Base-by-base conservation (phyloP, 2,113 vertebrate genomes). In the mouse (Mus musculus) region DNA sequence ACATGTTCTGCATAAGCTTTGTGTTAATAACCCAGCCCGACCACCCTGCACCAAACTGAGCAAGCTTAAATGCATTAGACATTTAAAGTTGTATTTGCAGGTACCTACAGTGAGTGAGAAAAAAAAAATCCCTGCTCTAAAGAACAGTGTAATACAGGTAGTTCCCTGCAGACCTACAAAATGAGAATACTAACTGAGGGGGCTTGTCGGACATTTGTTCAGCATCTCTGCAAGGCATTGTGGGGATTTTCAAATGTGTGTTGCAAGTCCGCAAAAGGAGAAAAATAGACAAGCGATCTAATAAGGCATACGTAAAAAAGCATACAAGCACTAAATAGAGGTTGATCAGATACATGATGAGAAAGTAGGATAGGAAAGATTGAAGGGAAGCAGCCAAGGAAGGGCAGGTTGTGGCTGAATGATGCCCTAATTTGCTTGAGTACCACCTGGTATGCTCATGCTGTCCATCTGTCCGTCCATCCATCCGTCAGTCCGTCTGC, bases 1-100 rank as follows among this genome's bases (percentile, higher is more conserved):
- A 71, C 46, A 71, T 42, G 46, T 72, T 76, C 46, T 59, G 46
- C 54, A 49, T 33, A 65, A 82, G 54, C 46, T 81, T 30, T 82
- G 46, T 63, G 39, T 49, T 63, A n/a, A 73, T 73, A 69, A 90
- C 59, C 28, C 30, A 88, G 77, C 61, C 63, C 59, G 82, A 20
- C 33, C 39, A 90, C 33, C n/a, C 22, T 90, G 92, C 84, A 80
- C 78, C 94, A 95, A 93, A 91, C 49, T 86, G 75, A 93, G 67
- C 12, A 36, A 46, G 26, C 13, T 39, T 12, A 54, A 73, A 46
- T 63, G 30, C 88, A 30, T 49, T 67, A 76, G 6, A 88, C 59
- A 89, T 72, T 90, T 77, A 77, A 84, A 93, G 73, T 59, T 92
- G 56, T 65, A 90, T 52, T 82, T 59, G 24, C 39, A 93, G 11